phyloP scores from a whole-genome alignment of 1,140 invertebrate species.

The Drosophila repleta region DNA sequence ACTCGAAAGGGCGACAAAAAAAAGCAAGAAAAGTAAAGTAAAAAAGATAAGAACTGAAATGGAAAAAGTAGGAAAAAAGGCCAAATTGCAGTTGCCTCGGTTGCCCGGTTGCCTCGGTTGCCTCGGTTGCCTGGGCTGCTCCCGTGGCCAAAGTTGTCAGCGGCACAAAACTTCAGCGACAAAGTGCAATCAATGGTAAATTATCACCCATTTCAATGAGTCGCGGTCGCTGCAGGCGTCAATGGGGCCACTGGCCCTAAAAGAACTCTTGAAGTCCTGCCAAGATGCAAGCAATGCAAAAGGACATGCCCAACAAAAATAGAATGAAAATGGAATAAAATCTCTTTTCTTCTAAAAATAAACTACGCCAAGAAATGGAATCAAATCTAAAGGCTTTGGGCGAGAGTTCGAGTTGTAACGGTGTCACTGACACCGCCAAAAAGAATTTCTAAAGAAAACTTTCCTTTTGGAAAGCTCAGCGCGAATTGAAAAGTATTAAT shows the following conservation, averaged over 20 bases:
- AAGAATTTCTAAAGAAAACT: slow-evolving; percentile 24
- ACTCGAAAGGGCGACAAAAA: slow-evolving; percentile 27
- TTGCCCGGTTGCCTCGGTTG: not conserved
- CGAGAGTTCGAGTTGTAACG: slow-evolving; percentile 25
- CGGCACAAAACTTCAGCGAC: slow-evolving; percentile 76
- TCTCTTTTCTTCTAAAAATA: slow-evolving; percentile 12
- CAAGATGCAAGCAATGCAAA: slow-evolving; percentile 53
- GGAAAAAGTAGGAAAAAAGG: slow-evolving; percentile 21
- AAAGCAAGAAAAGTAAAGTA: not conserved
- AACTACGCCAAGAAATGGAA: slow-evolving; percentile 29
- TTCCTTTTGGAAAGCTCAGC: slow-evolving; percentile 1
- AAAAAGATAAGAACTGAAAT: slow-evolving; percentile 22
- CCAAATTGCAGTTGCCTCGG: slow-evolving; percentile 67
- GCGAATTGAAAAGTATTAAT: slow-evolving; percentile 39
- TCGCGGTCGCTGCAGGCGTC: slow-evolving; percentile 53
- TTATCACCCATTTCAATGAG: slow-evolving; percentile 82
- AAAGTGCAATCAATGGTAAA: slow-evolving; percentile 82
- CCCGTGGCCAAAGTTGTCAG: slow-evolving; percentile 68
- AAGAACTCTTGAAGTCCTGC: slow-evolving; percentile 57
- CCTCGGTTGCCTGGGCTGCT: not conserved
- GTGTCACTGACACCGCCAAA: slow-evolving; percentile 38
- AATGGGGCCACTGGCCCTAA: slow-evolving; percentile 48
- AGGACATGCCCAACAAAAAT: slow-evolving; percentile 9
- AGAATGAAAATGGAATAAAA: slow-evolving; percentile 10
- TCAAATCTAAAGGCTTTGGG: slow-evolving; percentile 30